Evolutionary conservation across 2,113 vertebrate genomes (phyloP).

Genomic region (Probosciger aterrimus): DNA sequence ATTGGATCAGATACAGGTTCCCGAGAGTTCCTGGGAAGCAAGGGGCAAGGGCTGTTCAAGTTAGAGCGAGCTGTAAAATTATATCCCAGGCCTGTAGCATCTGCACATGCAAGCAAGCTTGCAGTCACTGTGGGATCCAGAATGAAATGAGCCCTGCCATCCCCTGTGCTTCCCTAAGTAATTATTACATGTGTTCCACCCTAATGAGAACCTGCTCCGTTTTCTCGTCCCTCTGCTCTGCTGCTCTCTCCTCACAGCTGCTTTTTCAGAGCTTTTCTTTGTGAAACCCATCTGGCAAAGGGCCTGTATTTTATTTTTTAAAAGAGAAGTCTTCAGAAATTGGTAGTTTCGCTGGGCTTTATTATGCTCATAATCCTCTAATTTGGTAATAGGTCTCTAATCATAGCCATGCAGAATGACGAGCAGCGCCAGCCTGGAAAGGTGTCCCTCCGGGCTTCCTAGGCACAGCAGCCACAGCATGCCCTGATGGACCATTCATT

Average conservation of each 20-base stretch:
- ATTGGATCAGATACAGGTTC: not conserved
- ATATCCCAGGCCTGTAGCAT: not conserved
- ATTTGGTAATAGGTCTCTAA: conserved; percentile 8
- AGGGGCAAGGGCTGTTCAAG: not conserved
- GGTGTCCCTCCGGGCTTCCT: not conserved
- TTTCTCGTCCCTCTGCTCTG: not conserved
- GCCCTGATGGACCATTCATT: not conserved
- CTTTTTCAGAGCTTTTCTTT: not conserved
- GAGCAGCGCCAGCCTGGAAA: not conserved
- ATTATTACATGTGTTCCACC: not conserved
- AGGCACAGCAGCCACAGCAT: not conserved
- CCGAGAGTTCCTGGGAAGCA: not conserved
- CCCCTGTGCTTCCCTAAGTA: not conserved
- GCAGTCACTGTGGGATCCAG: not conserved
- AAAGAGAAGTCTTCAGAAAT: not conserved
- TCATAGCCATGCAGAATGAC: not conserved
- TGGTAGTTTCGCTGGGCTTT: not conserved
- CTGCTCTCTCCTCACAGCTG: not conserved
- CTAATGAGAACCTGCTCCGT: conserved; percentile 46
- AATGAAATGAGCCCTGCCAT: conserved; percentile 12
- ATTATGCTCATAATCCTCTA: conserved; percentile 9
- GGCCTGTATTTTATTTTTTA: not conserved
- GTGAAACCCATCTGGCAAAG: not conserved
- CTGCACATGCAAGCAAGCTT: not conserved
- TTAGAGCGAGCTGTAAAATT: not conserved